phyloP scores from a whole-genome alignment of 2,113 vertebrate genomes.

The Motacilla tschutschensis region DNA sequence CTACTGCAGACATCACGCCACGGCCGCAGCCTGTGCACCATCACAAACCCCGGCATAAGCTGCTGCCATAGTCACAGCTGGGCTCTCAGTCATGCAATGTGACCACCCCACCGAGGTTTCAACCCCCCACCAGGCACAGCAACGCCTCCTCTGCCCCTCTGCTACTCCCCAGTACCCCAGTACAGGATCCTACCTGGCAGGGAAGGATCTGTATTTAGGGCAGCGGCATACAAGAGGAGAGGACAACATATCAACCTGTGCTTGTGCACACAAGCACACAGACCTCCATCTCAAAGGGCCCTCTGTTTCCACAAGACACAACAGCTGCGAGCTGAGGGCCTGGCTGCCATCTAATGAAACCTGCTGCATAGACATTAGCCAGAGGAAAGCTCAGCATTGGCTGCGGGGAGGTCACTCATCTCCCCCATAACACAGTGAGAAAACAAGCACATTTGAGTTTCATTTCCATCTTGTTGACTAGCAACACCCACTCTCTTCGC shows the following conservation, averaged over 20 bases:
- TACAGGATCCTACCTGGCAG: background rate
- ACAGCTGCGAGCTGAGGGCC: background rate
- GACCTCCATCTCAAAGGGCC: background rate
- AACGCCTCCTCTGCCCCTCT: background rate
- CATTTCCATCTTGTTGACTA: conserved; percentile 2
- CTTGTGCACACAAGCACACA: background rate
- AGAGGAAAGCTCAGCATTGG: background rate
- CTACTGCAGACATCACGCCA: background rate
- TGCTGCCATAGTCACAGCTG: background rate
- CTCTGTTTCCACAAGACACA: background rate
- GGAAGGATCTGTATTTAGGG: background rate
- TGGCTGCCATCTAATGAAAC: background rate
- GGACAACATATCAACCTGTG: background rate
- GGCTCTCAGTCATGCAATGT: rapidly evolving
- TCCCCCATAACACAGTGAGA: background rate
- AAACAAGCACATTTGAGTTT: conserved; percentile 7
- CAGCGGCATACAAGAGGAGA: background rate
- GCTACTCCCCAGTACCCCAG: background rate
- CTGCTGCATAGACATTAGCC: background rate
- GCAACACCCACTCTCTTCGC: background rate
- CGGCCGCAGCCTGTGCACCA: background rate
- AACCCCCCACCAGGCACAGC: background rate
- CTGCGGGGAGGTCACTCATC: background rate
- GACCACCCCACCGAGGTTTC: background rate
- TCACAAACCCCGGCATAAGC: background rate